Evolutionary conservation across 2,888 invertebrate genomes (phyloP), one percentile per base, ranked within the genome.

Genomic region (Eucriotettix oculatus): DNA sequence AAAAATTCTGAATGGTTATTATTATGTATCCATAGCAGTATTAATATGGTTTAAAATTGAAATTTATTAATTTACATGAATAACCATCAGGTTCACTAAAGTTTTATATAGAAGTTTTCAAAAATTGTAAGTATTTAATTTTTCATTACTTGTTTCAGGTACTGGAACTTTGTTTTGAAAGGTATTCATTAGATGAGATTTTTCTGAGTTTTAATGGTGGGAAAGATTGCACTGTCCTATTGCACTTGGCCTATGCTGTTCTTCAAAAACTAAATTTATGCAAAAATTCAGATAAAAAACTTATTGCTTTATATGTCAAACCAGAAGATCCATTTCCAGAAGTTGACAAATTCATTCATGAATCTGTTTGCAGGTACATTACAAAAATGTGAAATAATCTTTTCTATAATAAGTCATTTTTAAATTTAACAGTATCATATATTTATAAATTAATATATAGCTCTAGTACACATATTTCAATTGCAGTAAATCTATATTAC

Each of bases 131-230:
- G 29, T 29, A 29, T 2, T 5, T 48, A 11, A 11, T 2, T 48
- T 48, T 48, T 48, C n/a, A 14, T 59, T 63, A 42, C 42, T 62
- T 62, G 64, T 75, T 76, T 52, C 72, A 88, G 84, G 72, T 81
- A 62, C 76, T 87, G 59, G 74, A 77, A 68, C 71, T 81, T 69
- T 82, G 84, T 63, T 79, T 85, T 66, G 71, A 75, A 55, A 70
- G 76, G 57, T 91, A 83, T 71, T 77, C 81, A n/a, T 71, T 84
- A 17, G 79, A 86, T 59, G 86, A 92, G 72, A 76, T 94, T 16
- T 92, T 93, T 68, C 71, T 99, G 42, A 89, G 94, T 41, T 99
- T 98, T 74, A 99, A 99, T 71, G 99, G 99, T 7, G 99, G 99
- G 1, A 99, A 99, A 76, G 99, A 99, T 75, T 98, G 98, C 71